phyloP scores from a whole-genome alignment of 1,140 invertebrate genomes.

The Leptestheria dahalacensis region DNA sequence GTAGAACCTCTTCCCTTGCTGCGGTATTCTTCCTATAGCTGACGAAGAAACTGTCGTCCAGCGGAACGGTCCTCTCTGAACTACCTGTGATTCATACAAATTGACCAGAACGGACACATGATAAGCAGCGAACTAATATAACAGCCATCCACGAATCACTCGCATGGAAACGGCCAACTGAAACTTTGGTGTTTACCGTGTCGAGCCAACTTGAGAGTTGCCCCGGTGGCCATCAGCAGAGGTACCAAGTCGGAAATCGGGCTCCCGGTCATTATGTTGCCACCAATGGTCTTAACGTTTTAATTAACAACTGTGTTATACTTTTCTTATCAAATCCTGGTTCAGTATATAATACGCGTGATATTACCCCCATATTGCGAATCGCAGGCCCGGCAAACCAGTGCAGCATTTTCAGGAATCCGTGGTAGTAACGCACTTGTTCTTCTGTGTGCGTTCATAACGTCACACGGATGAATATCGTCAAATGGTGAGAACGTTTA shows the following conservation, averaged over 20 bases:
- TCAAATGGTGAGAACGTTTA: too few species aligned
- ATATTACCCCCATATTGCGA: slow-evolving; percentile 33
- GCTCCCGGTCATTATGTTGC: slow-evolving; percentile 88
- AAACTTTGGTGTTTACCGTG: slow-evolving; percentile 24
- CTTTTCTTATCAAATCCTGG: too few species aligned
- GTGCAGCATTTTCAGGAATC: slow-evolving; percentile 69
- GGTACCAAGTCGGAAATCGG: slow-evolving; percentile 93
- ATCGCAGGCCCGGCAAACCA: slow-evolving; percentile 93
- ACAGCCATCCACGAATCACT: too few species aligned
- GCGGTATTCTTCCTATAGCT: slow-evolving; percentile 70
- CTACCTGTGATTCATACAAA: background rate
- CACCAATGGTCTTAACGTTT: slow-evolving; percentile 57
- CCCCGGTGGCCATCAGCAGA: slow-evolving; percentile 60
- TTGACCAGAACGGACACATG: too few species aligned
- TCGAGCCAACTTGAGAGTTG: slow-evolving; percentile 35
- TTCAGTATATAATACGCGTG: background rate
- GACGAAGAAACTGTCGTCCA: slow-evolving; percentile 75
- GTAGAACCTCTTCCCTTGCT: slow-evolving; percentile 56
- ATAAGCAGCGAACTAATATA: too few species aligned
- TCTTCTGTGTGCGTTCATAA: slow-evolving; percentile 33
- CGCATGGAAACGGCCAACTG: too few species aligned
- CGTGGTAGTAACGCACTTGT: slow-evolving; percentile 50
- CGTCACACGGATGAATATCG: too few species aligned
- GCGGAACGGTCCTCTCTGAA: slow-evolving; percentile 37
- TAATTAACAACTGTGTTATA: too few species aligned